Evolutionary conservation across 2,113 vertebrate species (phyloP), one percentile per base, ranked within the genome.

Genomic region (Petromus typicus): DNA sequence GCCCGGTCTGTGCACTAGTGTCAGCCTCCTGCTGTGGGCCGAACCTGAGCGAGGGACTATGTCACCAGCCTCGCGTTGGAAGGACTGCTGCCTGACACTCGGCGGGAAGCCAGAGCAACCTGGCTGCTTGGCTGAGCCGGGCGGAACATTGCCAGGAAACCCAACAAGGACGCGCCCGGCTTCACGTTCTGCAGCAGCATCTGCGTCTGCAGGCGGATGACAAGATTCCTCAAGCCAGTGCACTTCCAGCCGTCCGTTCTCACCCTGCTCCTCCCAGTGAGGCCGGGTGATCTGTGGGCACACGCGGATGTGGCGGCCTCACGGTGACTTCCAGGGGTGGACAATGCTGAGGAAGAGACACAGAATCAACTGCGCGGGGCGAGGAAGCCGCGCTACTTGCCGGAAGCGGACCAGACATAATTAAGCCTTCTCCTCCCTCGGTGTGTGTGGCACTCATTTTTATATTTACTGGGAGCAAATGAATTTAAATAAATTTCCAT

Each of bases 401-500:
- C n/a, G 75, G 54, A 57, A 80, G 10, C 0, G 1, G 56, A 54
- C 45, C 64, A 32, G 56, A 37, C 40, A 5, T 83, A 57, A 91
- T 87, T 40, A 56, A 63, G 30, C n/a, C 20, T 71, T 40, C 73
- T 32, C 89, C n/a, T 94, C 76, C 83, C 43, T n/a, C 34, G 7
- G 56, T 23, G 5, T 16, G n/a, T 79, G 32, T 69, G 69, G 61
- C 51, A 88, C 66, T 48, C 69, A 34, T 79, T 67, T 69, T 78
- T 87, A 45, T 79, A 84, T 94, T 84, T 91, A 91, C 61, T 56
- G 56, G 51, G 67, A 78, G 54, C 56, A 78, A 88, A 45, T 83
- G 71, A 54, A 88, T 83, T 92, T 90, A 82, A 86, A 80, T 93
- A 90, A n/a, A 91, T 56, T 61, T 87, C 34, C n/a, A 67, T 83